phyloP scores from a whole-genome alignment of 2,888 invertebrate genomes.

The Disparrhopalites patrizii region DNA sequence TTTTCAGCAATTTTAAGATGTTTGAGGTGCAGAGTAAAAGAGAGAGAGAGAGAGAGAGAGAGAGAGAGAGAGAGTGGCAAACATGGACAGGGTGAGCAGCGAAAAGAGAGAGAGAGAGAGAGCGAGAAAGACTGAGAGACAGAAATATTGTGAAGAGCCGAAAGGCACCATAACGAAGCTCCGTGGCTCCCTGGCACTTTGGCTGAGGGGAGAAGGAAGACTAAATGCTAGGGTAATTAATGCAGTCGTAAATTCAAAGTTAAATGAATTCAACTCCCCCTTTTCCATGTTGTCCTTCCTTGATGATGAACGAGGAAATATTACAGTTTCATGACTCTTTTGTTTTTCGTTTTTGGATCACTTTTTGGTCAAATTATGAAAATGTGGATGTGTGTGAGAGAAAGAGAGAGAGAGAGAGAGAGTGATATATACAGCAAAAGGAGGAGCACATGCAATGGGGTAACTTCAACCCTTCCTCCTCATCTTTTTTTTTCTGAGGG shows the following conservation, averaged over 20 bases:
- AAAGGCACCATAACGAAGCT: conserved; percentile 14
- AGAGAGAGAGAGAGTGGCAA: neutral
- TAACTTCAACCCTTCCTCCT: too few species aligned
- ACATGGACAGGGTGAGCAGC: neutral
- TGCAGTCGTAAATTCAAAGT: conserved; percentile 46
- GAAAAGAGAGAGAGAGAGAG: conserved; percentile 8
- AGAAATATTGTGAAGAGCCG: conserved; percentile 14
- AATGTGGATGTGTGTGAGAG: too few species aligned
- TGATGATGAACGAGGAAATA: conserved; percentile 39
- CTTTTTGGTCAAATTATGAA: conserved; percentile 32
- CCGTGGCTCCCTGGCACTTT: conserved; percentile 15
- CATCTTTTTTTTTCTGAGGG: too few species aligned
- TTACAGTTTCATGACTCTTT: conserved; percentile 34
- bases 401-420: too few species aligned
- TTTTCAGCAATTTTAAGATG: conserved; percentile 10
- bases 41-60: neutral
- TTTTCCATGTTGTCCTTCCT: conserved; percentile 43
- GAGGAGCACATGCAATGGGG: too few species aligned
- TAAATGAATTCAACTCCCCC: conserved; percentile 48
- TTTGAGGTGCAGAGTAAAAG: neutral
- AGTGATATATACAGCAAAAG: too few species aligned
- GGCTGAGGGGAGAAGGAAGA: neutral
- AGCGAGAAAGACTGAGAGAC: neutral
- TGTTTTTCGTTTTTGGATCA: conserved; percentile 39
- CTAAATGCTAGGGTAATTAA: conserved; percentile 42